These are phyloP conservation scores for Montifringilla adamsi DNA, from an alignment of 2,113 vertebrate species.

Conservation along the genomic window DNA sequence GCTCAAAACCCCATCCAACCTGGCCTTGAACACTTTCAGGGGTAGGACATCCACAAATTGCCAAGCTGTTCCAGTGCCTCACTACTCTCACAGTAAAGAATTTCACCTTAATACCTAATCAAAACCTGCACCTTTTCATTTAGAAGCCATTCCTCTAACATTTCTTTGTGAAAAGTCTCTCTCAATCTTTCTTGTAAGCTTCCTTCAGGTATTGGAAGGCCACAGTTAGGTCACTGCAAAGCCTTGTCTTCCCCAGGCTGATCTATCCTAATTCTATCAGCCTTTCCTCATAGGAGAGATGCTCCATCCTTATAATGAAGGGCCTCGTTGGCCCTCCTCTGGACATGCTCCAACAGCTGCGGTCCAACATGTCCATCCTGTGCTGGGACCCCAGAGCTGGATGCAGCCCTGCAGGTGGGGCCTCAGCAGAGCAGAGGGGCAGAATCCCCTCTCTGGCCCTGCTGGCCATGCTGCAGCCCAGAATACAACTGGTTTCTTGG, in stretches of 20 bases:
- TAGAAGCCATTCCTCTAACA: neutral
- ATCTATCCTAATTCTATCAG: neutral
- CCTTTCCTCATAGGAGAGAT: neutral
- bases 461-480: fast-evolving
- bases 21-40: neutral
- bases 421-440: neutral
- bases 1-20: neutral
- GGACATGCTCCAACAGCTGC: fast-evolving
- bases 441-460: neutral
- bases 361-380: neutral
- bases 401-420: neutral
- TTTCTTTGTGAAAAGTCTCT: neutral
- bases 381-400: neutral
- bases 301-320: neutral
- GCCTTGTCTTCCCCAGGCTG: neutral
- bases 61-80: neutral
- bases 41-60: neutral
- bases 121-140: neutral
- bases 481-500: neutral
- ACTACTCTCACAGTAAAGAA: neutral
- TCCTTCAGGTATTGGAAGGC: neutral
- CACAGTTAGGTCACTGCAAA: neutral
- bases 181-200: neutral
- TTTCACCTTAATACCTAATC: neutral
- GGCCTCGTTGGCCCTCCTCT: neutral